Evolutionary conservation across 2,113 vertebrate genomes (phyloP), one percentile per base, ranked within the genome.

Genomic region (Spea bombifrons): DNA sequence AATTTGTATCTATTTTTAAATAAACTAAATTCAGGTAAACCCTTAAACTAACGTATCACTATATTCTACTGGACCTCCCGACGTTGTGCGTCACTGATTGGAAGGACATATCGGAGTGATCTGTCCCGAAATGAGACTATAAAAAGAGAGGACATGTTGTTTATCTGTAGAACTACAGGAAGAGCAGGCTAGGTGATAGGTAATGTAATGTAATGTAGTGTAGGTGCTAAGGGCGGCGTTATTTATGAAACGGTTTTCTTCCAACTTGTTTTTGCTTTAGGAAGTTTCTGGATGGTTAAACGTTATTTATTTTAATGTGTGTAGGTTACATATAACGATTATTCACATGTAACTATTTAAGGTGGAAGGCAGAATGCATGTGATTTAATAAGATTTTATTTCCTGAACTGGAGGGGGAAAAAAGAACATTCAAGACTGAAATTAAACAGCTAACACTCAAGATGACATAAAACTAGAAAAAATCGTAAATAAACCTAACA

Each of bases 121-220:
- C 7, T 15, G 12, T 7, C 3, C 4, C 45, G 4, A 8, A 0
- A n/a, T 4, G 2, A 70, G 0, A 7, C 4, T 73, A 79, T 79
- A 79, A 66, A 79, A 79, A 52, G 10, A 1, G 3, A 9, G 48
- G 3, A 1, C 9, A 7, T n/a, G 49, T 46, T 73, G 63, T 66
- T 49, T 57, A 15, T 8, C n/a, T 7, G 16, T 55, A 79, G 77
- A 79, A 48, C 69, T 57, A 73, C 55, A 50, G 77, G 77, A 73
- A 79, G 77, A 79, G 77, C 77, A 78, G n/a, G n/a, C 4, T 13
- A 52, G 48, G 43, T 3, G 0, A 48, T 30, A 45, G 17, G 44
- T 48, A 0, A 4, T 46, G 12, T 55, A 64, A 9, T 45, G 44
- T 48, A 0, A 4, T 46, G 12, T 55, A 64, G 15, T 45, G 59